phyloP scores from a whole-genome alignment of 92 coral and sea anemone species.

The Micromussa lordhowensis region DNA sequence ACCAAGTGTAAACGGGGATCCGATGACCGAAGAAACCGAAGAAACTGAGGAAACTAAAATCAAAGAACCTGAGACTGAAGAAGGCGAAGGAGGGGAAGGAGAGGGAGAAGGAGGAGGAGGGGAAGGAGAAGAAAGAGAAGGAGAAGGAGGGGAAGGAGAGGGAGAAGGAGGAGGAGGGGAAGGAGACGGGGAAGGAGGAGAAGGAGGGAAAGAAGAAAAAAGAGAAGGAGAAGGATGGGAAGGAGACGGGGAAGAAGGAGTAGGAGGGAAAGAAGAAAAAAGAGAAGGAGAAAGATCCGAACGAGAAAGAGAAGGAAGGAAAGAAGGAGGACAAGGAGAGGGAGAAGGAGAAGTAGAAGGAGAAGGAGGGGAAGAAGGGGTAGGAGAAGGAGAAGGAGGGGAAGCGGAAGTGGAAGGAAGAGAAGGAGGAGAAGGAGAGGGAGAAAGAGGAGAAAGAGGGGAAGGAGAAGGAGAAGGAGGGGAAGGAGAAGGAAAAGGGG shows the following conservation, averaged over 20 bases:
- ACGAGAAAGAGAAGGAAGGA: not conserved
- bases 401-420: not conserved
- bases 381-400: not conserved
- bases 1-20: not conserved
- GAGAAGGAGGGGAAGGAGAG: not conserved
- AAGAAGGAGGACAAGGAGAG: not conserved
- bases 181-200: not conserved
- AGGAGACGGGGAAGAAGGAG: not conserved
- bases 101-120: no score
- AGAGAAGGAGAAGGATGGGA: not conserved
- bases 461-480: not conserved
- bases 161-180: not conserved
- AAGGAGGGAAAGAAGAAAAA: not conserved
- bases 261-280: not conserved
- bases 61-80: not conserved
- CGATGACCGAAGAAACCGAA: not conserved
- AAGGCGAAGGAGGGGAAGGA: no score
- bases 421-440: not conserved
- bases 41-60: not conserved
- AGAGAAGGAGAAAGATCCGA: not conserved
- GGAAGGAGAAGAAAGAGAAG: not conserved
- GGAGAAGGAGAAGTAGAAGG: not conserved
- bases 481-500: not conserved
- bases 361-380: constrained; percentile 5
- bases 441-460: not conserved